Base-by-base conservation (phyloP, 1,140 invertebrate species). In the Papilio helenus region DNA sequence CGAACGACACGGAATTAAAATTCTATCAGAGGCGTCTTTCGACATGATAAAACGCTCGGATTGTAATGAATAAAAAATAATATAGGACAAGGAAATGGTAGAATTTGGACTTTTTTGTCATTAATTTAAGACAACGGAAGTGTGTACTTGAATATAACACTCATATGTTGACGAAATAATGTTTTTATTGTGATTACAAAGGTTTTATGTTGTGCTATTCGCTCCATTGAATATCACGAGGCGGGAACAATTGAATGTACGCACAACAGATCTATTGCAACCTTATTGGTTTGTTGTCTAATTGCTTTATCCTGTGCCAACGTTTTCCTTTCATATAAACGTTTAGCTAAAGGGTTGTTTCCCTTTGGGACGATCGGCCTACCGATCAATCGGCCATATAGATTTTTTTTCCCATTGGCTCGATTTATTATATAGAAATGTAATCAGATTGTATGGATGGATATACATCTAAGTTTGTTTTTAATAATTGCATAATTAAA, bases 251-350 rank as follows among this genome's bases (percentile, higher is more conserved):
- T 68, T 68, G 61, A 68, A 68, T 34, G 3, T 61, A 61, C 58
- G 26, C 9, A 29, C 61, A 68, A 68, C 61, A 26, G 26, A 68
- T 68, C 23, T 68, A 68, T 68, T 68, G 23, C 4, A 68, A 14
- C 61, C 61, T 68, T 68, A 68, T 68, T 68, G 61, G 61, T 68
- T 68, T 68, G 61, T 34, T 68, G 26, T 68, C 61, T 68, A 68
- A 68, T 68, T 68, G 61, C 26, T 68, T 68, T 68, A 68, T 68
- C 61, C 61, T 68, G 26, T 68, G 61, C 23, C 1, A 68, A 18
- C 61, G 61, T 68, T 68, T 68, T 68, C 61, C 23, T 68, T 16
- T 14, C 58, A 26, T 16, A 29, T 16, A 68, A 34, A 68, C 26
- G 23, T 34, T 34, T 29, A 68, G 7, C 10, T 1, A 29, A 29